These are phyloP conservation scores for Mythimna ferrago DNA, from an alignment of 2,888 invertebrate species.

Conservation along the genomic window DNA sequence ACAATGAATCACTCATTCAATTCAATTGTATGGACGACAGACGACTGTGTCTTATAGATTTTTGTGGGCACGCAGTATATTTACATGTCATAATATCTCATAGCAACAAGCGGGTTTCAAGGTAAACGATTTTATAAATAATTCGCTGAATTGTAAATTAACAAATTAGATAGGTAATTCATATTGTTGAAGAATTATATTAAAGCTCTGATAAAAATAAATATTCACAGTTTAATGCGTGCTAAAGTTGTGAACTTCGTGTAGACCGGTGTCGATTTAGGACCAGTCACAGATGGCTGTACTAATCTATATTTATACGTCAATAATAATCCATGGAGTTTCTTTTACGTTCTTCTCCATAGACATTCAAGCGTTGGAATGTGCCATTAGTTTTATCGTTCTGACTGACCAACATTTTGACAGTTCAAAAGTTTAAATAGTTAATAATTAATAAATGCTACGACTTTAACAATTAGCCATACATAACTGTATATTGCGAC, in stretches of 20 bases:
- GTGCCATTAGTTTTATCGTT: too few relatives aligned
- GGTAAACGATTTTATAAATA: slow-evolving; percentile 83
- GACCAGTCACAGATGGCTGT: not conserved
- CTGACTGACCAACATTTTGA: too few relatives aligned
- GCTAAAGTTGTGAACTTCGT: slow-evolving; percentile 22
- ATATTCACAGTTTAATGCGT: slow-evolving; percentile 45
- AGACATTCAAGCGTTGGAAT: too few relatives aligned
- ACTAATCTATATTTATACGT: not conserved
- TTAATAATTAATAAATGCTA: too few relatives aligned
- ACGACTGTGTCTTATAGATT: slow-evolving; percentile 51
- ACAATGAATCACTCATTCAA: slow-evolving; percentile 59
- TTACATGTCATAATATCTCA: slow-evolving; percentile 80
- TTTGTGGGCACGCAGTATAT: slow-evolving; percentile 68
- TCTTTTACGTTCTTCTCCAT: too few relatives aligned
- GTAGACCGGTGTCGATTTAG: not conserved
- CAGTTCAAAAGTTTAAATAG: too few relatives aligned
- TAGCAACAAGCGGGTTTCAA: slow-evolving; percentile 84
- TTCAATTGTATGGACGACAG: slow-evolving; percentile 47
- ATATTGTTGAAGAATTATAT: slow-evolving; percentile 71
- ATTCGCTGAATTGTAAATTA: slow-evolving; percentile 79
- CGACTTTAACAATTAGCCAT: not conserved
- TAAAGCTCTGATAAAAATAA: slow-evolving; percentile 50
- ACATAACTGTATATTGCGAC: not conserved
- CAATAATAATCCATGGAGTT: not conserved
- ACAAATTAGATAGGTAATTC: slow-evolving; percentile 77